These are phyloP conservation scores for Penaeus chinensis DNA, from an alignment of 1,140 invertebrate genomes.

Conservation along the genomic window DNA sequence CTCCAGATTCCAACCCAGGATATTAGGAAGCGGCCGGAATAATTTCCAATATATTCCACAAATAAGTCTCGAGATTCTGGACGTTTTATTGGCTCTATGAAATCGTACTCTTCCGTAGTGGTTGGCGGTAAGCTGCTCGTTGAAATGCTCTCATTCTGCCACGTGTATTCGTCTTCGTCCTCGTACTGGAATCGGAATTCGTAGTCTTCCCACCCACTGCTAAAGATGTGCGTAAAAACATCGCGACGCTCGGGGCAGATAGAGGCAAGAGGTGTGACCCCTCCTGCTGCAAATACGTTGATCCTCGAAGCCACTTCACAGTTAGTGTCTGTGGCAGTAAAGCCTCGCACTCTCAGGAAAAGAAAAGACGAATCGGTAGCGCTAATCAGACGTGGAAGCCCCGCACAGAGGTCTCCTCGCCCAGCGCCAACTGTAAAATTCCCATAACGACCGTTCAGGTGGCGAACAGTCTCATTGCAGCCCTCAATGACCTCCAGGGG, in stretches of 20 bases:
- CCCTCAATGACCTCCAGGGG: slow-evolving; percentile 33
- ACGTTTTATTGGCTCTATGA: not conserved
- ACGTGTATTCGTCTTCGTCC: not conserved
- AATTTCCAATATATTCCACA: slow-evolving; percentile 61
- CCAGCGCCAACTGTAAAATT: slow-evolving; percentile 63
- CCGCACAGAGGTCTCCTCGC: slow-evolving; percentile 55
- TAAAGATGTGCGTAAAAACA: slow-evolving; percentile 58
- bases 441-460: slow-evolving; percentile 44
- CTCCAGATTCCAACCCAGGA: slow-evolving; percentile 61
- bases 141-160: not conserved
- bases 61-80: slow-evolving; percentile 54
- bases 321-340: slow-evolving; percentile 51
- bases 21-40: slow-evolving; percentile 56
- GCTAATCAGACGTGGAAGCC: slow-evolving; percentile 55
- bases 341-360: slow-evolving; percentile 58
- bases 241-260: slow-evolving; percentile 62
- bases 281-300: slow-evolving; percentile 57
- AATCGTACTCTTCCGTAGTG: not conserved
- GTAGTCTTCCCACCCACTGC: slow-evolving; percentile 56
- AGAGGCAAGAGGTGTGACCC: slow-evolving; percentile 53
- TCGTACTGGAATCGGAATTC: slow-evolving; percentile 46
- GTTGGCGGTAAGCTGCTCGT: not conserved
- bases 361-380: slow-evolving; percentile 58
- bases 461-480: slow-evolving; percentile 46
- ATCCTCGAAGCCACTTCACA: slow-evolving; percentile 60